Percentiles rank a stretch among this genome's conserved stretches.
Conservation (phyloP, 1,140 invertebrate species). For the Apis florea region DNA sequence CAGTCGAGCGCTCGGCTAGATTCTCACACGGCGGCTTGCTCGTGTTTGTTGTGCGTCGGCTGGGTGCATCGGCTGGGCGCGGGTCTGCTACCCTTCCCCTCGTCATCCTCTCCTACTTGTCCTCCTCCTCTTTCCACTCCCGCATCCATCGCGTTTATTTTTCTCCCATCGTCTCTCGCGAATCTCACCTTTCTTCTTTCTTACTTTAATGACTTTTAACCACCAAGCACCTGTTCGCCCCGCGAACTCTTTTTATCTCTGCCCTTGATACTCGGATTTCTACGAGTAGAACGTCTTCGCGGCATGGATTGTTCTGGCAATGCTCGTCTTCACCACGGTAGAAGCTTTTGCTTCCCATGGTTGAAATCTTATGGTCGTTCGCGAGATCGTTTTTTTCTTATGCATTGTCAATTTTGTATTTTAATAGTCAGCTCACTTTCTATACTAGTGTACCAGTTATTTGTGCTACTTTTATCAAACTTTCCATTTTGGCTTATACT, state of each 20-base stretch:
- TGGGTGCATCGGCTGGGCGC: conserved; percentile 72
- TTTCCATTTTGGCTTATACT: conserved; percentile 63
- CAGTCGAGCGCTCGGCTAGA: conserved; percentile 48
- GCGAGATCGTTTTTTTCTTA: conserved; percentile 32
- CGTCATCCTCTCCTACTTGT: conserved; percentile 53
- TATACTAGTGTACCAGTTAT: conserved; percentile 64
- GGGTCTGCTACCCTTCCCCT: conserved; percentile 65
- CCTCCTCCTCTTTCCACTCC: conserved; percentile 53
- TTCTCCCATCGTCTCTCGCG: conserved; percentile 43
- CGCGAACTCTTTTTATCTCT: conserved; percentile 59
- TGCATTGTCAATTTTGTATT: conserved; percentile 51
- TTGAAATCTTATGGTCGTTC: conserved; percentile 35
- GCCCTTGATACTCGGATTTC: conserved; percentile 60
- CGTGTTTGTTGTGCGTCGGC: conserved; percentile 71
- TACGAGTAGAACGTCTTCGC: conserved; percentile 43
- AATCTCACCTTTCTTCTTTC: conserved; percentile 55
- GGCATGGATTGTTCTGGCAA: conserved; percentile 49
- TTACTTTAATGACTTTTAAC: conserved; percentile 49
- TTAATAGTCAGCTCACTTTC: conserved; percentile 61
- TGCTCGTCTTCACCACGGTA: conserved; percentile 26
- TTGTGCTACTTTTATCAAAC: conserved; percentile 64
- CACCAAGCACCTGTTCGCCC: conserved; percentile 59
- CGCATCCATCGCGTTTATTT: conserved; percentile 51
- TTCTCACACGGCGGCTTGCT: conserved; percentile 58
- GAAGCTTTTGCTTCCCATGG: conserved; percentile 23